Evolutionary conservation across 2,113 vertebrate species (phyloP), one percentile per base, ranked within the genome.

Genomic region (Cichladusa arquata): DNA sequence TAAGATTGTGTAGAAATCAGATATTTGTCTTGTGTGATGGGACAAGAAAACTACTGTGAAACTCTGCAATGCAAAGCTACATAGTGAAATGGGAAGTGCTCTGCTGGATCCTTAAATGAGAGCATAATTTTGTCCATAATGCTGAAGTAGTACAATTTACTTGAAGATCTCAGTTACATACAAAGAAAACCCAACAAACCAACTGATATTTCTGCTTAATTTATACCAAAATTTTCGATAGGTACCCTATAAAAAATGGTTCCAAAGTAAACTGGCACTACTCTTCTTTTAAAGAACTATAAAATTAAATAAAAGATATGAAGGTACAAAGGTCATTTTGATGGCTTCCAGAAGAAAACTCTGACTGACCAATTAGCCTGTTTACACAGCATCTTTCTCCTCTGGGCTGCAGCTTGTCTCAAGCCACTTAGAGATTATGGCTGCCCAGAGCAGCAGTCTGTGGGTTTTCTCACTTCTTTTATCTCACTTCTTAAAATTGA

Each of bases 401-500:
- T 89, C 36, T 25, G 26, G 45, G n/a, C n/a, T 91, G 58, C 60
- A 83, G 18, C 12, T 89, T 62, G 8, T 89, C 60, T 91, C 50
- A 44, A 91, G 33, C 60, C 47, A 16, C 22, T 73, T 50, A 18
- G 0, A 69, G 73, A 67, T 74, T 61, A 45, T 33, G 45, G 58
- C 36, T 91, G 25, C 19, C 29, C 78, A 60, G 64, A 73, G 44
- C 36, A 71, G n/a, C 67, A 93, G 54, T 24, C 76, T 1, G 86
- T 95, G 86, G 78, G 65, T 73, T 93, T 93, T 91, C 88, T 91
- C 91, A 60, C 69, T 90, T 95, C 60, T 83, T 91, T 83, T 73
- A 69, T 79, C 40, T 83, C 77, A 48, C 60, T 64, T 60, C 67
- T 82, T 79, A 72, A 84, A 86, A 86, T 3, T 4, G 31, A 64